Evolutionary conservation across 2,797 vertebrate species (phyloP).

Genomic region (Sebastes taczanowskii): DNA sequence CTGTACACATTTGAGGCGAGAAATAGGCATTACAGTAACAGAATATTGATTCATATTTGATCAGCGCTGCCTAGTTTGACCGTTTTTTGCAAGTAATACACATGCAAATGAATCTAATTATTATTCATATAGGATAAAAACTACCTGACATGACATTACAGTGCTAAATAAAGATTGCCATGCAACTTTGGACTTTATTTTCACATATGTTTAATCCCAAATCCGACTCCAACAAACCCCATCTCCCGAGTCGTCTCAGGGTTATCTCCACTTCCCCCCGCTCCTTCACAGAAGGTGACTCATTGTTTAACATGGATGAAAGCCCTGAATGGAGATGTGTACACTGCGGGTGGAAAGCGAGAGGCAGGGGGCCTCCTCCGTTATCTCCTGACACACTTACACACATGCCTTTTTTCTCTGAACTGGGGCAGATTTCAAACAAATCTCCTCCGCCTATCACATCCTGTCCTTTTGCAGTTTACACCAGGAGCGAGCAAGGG

Average conservation of each 20-base stretch:
- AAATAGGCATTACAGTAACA: too few species aligned
- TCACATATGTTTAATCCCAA: neutral
- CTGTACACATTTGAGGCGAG: too few species aligned
- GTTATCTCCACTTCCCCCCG: constrained; percentile 40
- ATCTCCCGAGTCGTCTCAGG: constrained; percentile 6
- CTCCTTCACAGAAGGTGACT: constrained; percentile 51
- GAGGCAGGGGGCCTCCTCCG: constrained; percentile 43
- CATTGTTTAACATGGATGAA: constrained; percentile 72
- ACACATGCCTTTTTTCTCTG: constrained; percentile 54
- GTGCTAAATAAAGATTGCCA: neutral
- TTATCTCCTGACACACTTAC: constrained; percentile 65
- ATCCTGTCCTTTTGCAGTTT: constrained; percentile 56
- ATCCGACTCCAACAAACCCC: constrained; percentile 5
- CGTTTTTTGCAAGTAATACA: neutral
- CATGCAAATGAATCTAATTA: neutral
- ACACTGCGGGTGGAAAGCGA: constrained; percentile 46
- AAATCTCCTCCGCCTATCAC: constrained; percentile 59
- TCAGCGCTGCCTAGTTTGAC: too few species aligned
- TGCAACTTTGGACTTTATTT: neutral
- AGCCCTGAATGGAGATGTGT: constrained; percentile 45
- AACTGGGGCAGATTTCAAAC: constrained; percentile 75
- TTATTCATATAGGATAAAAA: neutral
- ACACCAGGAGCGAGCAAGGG: constrained; percentile 2
- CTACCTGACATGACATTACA: neutral
- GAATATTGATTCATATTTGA: too few species aligned